phyloP scores from a whole-genome alignment of 1,140 invertebrate species.

The Rhopalosiphum maidis region DNA sequence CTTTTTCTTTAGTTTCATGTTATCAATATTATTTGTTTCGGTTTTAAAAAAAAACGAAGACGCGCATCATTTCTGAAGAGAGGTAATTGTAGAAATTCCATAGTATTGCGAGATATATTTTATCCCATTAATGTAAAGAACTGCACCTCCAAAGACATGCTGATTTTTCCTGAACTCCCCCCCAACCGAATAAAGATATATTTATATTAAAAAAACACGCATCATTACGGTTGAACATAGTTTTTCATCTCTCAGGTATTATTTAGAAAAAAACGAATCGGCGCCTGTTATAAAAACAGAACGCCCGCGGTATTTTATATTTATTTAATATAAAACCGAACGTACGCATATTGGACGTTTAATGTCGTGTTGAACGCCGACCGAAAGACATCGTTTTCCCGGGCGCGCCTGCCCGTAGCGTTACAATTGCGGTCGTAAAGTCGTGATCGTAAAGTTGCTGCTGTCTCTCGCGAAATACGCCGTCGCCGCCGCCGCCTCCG shows the following conservation, averaged over 20 bases:
- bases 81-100: background rate
- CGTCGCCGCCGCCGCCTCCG: background rate
- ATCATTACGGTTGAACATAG: background rate
- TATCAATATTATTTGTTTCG: background rate
- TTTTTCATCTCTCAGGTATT: background rate
- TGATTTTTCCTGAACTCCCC: background rate
- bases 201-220: background rate
- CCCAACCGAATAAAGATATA: background rate
- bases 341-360: background rate
- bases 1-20: background rate
- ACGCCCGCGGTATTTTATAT: background rate
- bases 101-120: background rate
- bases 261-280: background rate
- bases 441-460: background rate
- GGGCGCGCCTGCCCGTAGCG: background rate
- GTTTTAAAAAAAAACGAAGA: background rate
- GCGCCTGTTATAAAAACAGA: background rate
- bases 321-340: background rate
- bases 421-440: background rate
- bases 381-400: background rate
- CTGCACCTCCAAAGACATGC: background rate
- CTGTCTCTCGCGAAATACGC: constrained; percentile 10
- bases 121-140: background rate
- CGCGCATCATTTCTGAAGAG: background rate
- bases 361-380: background rate